Evolutionary conservation across 2,888 invertebrate genomes (phyloP).

Genomic region (Tetheella fluctuosa): DNA sequence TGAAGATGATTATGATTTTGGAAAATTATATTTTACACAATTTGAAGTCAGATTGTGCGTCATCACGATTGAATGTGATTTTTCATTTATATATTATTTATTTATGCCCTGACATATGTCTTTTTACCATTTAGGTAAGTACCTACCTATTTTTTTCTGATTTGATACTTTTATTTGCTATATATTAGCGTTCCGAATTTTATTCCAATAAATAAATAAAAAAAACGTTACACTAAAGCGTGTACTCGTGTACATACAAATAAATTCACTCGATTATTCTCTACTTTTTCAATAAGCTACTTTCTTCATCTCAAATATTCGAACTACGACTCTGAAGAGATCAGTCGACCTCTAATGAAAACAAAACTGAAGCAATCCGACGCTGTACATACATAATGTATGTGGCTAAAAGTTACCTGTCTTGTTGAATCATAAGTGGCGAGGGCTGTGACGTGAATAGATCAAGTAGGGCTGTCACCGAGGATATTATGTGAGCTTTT

Average conservation of each 20-base stretch:
- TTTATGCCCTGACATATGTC: too few relatives aligned
- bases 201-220: too few relatives aligned
- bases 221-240: too few relatives aligned
- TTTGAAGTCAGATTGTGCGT: too few relatives aligned
- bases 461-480: background rate
- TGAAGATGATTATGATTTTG: too few relatives aligned
- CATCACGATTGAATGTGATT: too few relatives aligned
- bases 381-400: constrained; percentile 9
- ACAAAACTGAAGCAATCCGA: constrained; percentile 5
- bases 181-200: too few relatives aligned
- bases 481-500: background rate
- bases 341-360: constrained; percentile 3
- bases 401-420: constrained; percentile 5
- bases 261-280: background rate
- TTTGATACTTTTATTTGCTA: too few relatives aligned
- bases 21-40: too few relatives aligned
- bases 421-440: constrained; percentile 7
- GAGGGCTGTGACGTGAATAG: constrained; percentile 1
- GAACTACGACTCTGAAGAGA: background rate
- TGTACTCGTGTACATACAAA: background rate
- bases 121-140: too few relatives aligned
- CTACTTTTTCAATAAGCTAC: background rate
- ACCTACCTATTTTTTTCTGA: too few relatives aligned
- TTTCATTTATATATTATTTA: too few relatives aligned
- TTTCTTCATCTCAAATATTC: background rate